Percentiles rank a stretch among this genome's conserved stretches.
phyloP scores from a whole-genome alignment of 2,113 vertebrate species.

The Centropristis striata region DNA sequence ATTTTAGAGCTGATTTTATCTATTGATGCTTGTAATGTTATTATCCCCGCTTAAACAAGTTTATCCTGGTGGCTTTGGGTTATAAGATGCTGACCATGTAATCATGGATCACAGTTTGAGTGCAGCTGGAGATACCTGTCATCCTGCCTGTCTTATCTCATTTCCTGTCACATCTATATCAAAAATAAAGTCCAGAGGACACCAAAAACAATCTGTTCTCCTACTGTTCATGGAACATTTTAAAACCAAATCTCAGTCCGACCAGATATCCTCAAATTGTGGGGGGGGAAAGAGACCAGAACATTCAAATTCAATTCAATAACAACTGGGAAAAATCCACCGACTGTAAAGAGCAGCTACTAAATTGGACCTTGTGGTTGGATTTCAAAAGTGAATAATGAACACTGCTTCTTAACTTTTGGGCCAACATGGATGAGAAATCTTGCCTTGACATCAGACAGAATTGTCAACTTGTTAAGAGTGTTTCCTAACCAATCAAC shows the following conservation, averaged over 20 bases:
- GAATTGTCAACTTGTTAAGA: too few relatives aligned
- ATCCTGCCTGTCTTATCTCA: not conserved
- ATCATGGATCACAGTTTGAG: not conserved
- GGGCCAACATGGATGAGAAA: not conserved
- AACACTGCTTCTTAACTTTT: too few relatives aligned
- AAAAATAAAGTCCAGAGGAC: not conserved
- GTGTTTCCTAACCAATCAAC: too few relatives aligned
- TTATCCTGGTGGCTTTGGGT: not conserved
- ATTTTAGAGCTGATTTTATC: not conserved
- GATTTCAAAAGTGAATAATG: too few relatives aligned
- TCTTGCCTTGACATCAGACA: not conserved
- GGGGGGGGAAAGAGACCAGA: too few relatives aligned
- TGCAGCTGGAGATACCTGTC: not conserved
- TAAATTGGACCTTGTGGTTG: too few relatives aligned
- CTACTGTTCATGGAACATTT: not conserved
- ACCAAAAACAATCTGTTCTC: not conserved
- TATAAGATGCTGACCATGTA: conserved; percentile 5
- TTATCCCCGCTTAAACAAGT: conserved; percentile 14
- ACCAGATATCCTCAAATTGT: too few relatives aligned
- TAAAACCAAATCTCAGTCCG: not conserved
- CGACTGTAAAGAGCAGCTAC: too few relatives aligned
- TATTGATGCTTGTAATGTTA: not conserved
- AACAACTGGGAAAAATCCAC: not conserved
- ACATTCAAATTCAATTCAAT: not conserved
- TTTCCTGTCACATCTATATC: not conserved